Conservation (phyloP, 2,888 invertebrate genomes). For the Aromia moschata region DNA sequence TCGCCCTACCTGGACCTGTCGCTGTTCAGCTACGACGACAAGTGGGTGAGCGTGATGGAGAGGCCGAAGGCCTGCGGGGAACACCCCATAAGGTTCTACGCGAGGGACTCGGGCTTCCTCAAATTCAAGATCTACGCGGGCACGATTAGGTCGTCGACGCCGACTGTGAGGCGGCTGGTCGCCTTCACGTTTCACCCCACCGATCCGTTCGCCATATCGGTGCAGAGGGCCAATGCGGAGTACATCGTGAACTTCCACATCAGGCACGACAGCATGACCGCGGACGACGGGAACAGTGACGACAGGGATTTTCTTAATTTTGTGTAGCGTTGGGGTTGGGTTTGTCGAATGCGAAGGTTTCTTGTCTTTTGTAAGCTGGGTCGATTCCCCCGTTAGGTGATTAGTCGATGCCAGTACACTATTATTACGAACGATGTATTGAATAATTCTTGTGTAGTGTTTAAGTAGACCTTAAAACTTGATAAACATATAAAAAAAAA, state of each 20-base stretch:
- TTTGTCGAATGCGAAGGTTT: no score
- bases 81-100: conserved; percentile 93
- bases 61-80: conserved; percentile 93
- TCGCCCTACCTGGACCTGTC: conserved; percentile 93
- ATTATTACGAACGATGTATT: no score
- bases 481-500: no score
- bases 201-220: conserved; percentile 95
- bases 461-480: no score
- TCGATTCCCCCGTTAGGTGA: no score
- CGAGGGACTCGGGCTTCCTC: conserved; percentile 78
- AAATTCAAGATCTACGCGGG: conserved; percentile 80
- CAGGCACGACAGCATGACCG: conserved; percentile 61
- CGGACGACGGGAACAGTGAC: conserved; percentile 34
- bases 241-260: conserved; percentile 96
- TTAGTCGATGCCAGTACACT: no score
- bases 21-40: conserved; percentile 94
- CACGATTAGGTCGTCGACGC: conserved; percentile 71
- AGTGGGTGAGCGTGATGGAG: conserved; percentile 95
- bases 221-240: conserved; percentile 90
- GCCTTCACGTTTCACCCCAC: conserved; percentile 97
- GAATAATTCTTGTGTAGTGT: no score
- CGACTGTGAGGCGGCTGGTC: conserved; percentile 80
- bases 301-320: conserved; percentile 44
- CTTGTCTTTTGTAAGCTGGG: no score
- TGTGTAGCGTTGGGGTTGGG: conserved; percentile 24